phyloP scores from a whole-genome alignment of 2,797 vertebrate genomes.

The Remorina albescens region DNA sequence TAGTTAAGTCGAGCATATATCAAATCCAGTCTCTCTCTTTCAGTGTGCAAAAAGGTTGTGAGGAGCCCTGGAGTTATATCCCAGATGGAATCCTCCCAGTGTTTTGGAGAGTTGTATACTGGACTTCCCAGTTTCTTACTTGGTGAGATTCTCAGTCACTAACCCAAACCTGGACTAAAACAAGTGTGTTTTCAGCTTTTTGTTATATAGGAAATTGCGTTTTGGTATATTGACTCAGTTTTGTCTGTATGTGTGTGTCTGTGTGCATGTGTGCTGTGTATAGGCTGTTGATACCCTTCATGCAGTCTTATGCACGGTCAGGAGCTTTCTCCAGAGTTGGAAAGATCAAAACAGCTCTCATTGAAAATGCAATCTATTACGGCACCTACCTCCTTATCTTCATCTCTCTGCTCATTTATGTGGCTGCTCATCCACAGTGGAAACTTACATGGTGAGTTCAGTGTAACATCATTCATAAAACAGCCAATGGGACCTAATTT shows the following conservation, averaged over 20 bases:
- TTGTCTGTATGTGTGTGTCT: not conserved
- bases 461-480: not conserved
- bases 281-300: slow-evolving; percentile 95
- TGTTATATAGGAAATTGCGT: not conserved
- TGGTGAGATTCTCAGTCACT: slow-evolving; percentile 84
- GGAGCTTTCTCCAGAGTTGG: slow-evolving; percentile 93
- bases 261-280: not conserved
- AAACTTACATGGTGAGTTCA: slow-evolving; percentile 90
- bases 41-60: slow-evolving; percentile 77
- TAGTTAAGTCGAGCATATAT: too few species aligned
- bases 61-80: slow-evolving; percentile 95
- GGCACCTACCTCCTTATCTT: slow-evolving; percentile 96
- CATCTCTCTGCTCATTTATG: slow-evolving; percentile 93
- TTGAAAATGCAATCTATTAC: slow-evolving; percentile 97
- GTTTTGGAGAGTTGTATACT: slow-evolving; percentile 98
- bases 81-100: slow-evolving; percentile 92
- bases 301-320: slow-evolving; percentile 95
- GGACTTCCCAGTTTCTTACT: slow-evolving; percentile 96
- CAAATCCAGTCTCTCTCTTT: too few species aligned
- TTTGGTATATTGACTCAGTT: not conserved
- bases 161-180: not conserved
- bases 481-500: not conserved
- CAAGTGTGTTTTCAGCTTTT: not conserved
- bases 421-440: slow-evolving; percentile 89
- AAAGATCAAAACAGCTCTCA: slow-evolving; percentile 94